These are phyloP conservation scores for Rhinoraja longicauda DNA, from an alignment of 2,797 vertebrate genomes.

Conservation along the genomic window DNA sequence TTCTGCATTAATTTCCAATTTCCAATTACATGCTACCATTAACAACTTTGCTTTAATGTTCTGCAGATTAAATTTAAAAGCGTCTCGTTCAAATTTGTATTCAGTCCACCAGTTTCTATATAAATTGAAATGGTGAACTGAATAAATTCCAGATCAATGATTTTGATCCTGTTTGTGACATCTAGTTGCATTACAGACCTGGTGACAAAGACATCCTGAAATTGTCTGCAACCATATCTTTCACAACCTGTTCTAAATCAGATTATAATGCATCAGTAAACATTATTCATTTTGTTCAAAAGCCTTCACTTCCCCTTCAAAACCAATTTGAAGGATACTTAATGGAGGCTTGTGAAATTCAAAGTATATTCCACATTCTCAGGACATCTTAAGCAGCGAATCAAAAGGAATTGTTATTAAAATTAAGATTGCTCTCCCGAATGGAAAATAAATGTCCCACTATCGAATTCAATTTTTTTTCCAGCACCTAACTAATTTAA, in stretches of 20 bases:
- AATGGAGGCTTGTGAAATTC: background rate
- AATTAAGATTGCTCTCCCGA: background rate
- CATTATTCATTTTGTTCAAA: conserved; percentile 10
- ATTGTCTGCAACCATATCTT: background rate
- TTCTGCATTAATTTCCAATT: conserved; percentile 17
- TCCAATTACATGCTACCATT: background rate
- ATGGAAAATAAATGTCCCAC: background rate
- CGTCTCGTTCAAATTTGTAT: background rate
- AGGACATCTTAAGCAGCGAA: background rate
- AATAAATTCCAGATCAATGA: conserved; percentile 12
- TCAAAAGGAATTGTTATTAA: conserved; percentile 19
- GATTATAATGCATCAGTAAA: background rate
- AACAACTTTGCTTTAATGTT: background rate
- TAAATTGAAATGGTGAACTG: conserved; percentile 19
- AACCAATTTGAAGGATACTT: background rate
- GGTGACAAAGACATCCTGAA: background rate
- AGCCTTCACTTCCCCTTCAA: conserved; percentile 4
- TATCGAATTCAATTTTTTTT: conserved; percentile 10
- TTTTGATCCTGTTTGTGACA: conserved; percentile 24
- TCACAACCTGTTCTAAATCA: background rate
- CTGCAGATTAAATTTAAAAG: background rate
- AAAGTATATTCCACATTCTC: conserved; percentile 17
- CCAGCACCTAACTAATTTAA: background rate
- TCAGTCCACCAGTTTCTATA: background rate
- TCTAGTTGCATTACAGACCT: background rate